Percentiles rank a stretch among this genome's conserved stretches.
Evolutionary conservation across 2,113 vertebrate genomes (phyloP).

Genomic region (Glareola pratincola): DNA sequence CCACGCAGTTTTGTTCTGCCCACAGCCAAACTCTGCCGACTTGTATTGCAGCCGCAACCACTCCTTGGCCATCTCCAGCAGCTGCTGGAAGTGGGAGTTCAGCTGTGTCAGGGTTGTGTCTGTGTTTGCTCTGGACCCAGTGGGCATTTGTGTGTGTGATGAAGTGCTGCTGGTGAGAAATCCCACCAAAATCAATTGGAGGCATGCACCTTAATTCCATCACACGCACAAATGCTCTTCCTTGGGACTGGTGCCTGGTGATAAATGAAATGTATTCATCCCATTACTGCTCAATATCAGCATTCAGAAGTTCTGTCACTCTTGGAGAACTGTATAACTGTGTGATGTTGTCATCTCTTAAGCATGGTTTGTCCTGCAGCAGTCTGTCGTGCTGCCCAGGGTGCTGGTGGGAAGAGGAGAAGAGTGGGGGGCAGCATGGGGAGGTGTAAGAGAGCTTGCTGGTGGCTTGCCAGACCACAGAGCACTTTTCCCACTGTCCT

Average conservation of each 20-base stretch:
- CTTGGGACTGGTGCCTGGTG: neutral
- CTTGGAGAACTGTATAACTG: neutral
- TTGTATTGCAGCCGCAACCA: neutral
- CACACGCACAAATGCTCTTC: neutral
- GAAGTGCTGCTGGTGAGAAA: neutral
- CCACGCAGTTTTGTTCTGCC: rapidly evolving
- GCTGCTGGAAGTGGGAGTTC: neutral
- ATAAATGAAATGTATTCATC: neutral
- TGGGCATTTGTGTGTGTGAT: rapidly evolving
- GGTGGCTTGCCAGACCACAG: neutral
- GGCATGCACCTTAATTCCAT: neutral
- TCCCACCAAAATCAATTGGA: neutral
- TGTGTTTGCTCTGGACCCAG: neutral
- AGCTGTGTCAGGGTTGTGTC: neutral
- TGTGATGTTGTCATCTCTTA: neutral
- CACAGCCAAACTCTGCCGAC: neutral
- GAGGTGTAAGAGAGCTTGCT: neutral
- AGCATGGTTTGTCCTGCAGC: neutral
- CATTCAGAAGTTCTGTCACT: neutral
- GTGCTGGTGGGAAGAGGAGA: neutral
- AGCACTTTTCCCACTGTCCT: neutral
- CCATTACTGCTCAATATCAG: neutral
- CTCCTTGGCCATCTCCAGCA: neutral
- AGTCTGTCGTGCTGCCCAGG: rapidly evolving
- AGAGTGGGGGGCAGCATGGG: rapidly evolving